phyloP scores from a whole-genome alignment of 2,113 vertebrate species.

The Hiodon alosoides region DNA sequence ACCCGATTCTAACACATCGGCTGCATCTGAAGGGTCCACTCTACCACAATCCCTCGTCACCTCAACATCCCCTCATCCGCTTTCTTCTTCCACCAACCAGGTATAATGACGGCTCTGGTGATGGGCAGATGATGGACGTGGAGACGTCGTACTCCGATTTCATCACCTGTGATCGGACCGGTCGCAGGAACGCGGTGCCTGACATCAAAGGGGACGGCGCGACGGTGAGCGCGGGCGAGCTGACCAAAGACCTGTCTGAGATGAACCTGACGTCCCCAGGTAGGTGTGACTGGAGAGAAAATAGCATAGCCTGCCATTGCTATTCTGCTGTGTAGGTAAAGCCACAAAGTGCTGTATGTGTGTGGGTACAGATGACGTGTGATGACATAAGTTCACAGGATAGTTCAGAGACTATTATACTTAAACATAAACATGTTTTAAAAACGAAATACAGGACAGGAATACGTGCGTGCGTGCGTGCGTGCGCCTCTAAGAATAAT shows the following conservation, averaged over 20 bases:
- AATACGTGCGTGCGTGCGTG: no score
- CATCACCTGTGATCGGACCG: slow-evolving; percentile 86
- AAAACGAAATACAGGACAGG: no score
- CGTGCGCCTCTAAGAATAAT: no score
- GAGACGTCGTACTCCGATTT: slow-evolving; percentile 92
- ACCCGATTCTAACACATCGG: not conserved
- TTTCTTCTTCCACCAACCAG: slow-evolving; percentile 37
- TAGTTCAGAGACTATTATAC: no score
- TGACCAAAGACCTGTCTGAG: slow-evolving; percentile 74
- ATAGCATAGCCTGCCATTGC: no score
- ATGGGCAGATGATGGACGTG: slow-evolving; percentile 86
- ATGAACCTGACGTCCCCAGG: slow-evolving; percentile 66
- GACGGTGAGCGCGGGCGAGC: slow-evolving; percentile 71
- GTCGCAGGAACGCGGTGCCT: slow-evolving; percentile 89
- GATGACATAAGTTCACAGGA: no score
- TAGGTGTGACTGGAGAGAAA: slow-evolving; percentile 28
- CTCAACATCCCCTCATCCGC: not conserved
- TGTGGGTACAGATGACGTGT: not conserved
- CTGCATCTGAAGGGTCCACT: not conserved
- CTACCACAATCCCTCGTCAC: not conserved
- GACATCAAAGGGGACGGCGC: slow-evolving; percentile 74
- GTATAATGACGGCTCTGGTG: slow-evolving; percentile 69
- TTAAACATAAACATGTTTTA: no score
- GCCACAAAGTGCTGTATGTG: not conserved
- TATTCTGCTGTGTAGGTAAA: not conserved